A percentile compares a stretch with the other conserved stretches of the same genome.
phyloP scores from a whole-genome alignment of 2,888 invertebrate genomes.

The Chrysomela aeneicollis region DNA sequence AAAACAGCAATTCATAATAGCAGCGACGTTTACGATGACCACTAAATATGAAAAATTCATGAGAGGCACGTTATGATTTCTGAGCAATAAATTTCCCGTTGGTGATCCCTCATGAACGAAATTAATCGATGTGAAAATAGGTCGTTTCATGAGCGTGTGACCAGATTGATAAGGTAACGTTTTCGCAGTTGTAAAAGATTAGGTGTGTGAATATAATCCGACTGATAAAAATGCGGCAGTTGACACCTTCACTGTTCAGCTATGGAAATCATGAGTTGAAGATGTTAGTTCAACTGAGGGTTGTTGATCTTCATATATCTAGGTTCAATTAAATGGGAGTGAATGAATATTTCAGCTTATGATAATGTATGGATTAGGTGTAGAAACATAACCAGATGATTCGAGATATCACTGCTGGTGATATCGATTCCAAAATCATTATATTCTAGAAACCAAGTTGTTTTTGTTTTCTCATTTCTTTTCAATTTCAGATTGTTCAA shows the following conservation, averaged over 20 bases:
- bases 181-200: conserved; percentile 8
- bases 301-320: too few relatives aligned
- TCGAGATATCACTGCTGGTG: too few relatives aligned
- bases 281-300: too few relatives aligned
- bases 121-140: conserved; percentile 38
- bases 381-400: too few relatives aligned
- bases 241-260: not conserved
- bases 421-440: too few relatives aligned
- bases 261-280: too few relatives aligned
- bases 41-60: conserved; percentile 41
- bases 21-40: conserved; percentile 38
- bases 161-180: conserved; percentile 9
- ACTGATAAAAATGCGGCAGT: not conserved
- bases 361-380: too few relatives aligned
- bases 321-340: too few relatives aligned
- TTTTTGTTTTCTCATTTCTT: too few relatives aligned
- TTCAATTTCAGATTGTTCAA: too few relatives aligned
- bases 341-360: too few relatives aligned
- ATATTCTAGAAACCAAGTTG: too few relatives aligned
- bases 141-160: conserved; percentile 37
- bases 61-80: conserved; percentile 40
- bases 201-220: not conserved
- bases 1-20: conserved; percentile 33
- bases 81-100: conserved; percentile 32
- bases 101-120: conserved; percentile 35